Evolutionary conservation across 2,888 invertebrate genomes (phyloP), one percentile per base, ranked within the genome.

Genomic region (Caradrina clavipalpis): DNA sequence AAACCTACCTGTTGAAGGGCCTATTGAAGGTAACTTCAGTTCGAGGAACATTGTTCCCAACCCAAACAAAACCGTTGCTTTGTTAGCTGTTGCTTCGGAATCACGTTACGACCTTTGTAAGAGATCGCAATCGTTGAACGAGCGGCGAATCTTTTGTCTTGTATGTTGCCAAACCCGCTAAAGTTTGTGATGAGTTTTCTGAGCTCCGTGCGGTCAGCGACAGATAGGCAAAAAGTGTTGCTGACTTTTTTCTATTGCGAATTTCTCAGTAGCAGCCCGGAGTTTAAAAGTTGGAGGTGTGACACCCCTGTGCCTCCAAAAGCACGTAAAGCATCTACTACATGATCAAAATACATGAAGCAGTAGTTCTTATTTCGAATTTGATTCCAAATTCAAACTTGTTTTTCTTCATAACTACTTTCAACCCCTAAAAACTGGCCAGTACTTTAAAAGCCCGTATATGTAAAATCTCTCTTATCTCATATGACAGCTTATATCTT

Each of bases 41-140:
- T 74, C 19, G 22, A 49, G 17, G 53, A 35, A 50, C 42, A 76
- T 49, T 72, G 53, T 57, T 49, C 49, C 4, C 22, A 53, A 51
- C 1, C 51, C 39, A 54, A 76, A 72, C 72, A 49, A 49, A 72
- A 72, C 76, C 76, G 15, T 8, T 31, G 56, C 51, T 51, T 61
- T 56, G 72, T 77, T 54, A 22, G 17, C 56, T 31, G 39, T 53
- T 22, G 49, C 53, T 53, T 70, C 26, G 8, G 19, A 57, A 76
- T 54, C 8, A 31, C 7, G 21, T 51, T 22, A 19, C 8, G 57
- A 53, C 19, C 19, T 76, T 47, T 39, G 19, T 26, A 47, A 5
- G 26, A 19, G 57, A 50, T 65, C n/a, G 7, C 39, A 39, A 26
- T 26, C 10, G 10, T 26, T 15, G 11, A 53, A 19, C 51, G 13